Base-by-base conservation (phyloP, 2,888 invertebrate species). In the Pristionchus arcanus region DNA sequence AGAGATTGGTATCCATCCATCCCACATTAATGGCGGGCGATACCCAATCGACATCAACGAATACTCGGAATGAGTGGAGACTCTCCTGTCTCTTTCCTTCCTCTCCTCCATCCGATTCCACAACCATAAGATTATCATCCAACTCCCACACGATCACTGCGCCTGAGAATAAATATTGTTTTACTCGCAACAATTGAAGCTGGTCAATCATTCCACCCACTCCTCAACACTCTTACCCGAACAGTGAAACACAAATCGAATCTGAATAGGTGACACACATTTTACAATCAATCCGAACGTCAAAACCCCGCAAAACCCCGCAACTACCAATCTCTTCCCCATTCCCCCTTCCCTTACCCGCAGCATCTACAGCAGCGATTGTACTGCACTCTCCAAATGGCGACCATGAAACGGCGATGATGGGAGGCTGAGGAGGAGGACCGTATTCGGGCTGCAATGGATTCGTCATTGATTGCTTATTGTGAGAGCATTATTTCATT, bases 301-400 rank as follows among this genome's bases (percentile, higher is more conserved):
- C 9, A 3, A 49, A 49, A n/a, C n/a, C n/a, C n/a, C n/a, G n/a
- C 9, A 13, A 49, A 49, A 49, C 13, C 11, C 4, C 11, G 9
- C 13, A 3, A 49, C 42, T 49, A 11, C 4, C 42, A 49, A 49
- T 49, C 42, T 9, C 68, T n/a, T 2, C 68, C 25, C n/a, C 68
- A 28, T 28, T 25, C 68, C n/a, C 34, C 15, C 15, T 4, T 28
- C 25, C 74, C 68, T 74, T 37, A 87, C 87, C 87, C 1, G 68
- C 42, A n/a, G 87, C 87, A 68, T 87, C 87, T 11, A 87, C 87
- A 31, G 87, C 87, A 9, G 87, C 87, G 25, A 87, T 87, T 5
- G n/a, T n/a, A 31, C 28, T 49, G 68, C 42, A 68, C n/a, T 25
- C n/a, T 31, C 59, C 59, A 49, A 87, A 87, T 42, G 87, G 87